Base-by-base conservation (phyloP, 2,797 vertebrate species). In the Rhinichthys osculus region DNA sequence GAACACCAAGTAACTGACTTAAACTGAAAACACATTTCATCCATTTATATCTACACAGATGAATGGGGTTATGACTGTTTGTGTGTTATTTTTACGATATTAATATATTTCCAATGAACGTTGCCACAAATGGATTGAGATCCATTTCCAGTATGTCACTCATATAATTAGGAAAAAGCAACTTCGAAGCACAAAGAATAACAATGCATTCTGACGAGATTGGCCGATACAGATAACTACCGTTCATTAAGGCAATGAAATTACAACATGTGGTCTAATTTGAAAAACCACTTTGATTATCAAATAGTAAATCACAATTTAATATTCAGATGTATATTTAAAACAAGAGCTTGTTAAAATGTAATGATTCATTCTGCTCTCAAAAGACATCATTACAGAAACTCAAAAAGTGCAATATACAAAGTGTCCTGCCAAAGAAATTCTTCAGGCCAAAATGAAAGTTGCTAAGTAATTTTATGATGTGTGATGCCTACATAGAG, bases 11-110 rank as follows among this genome's bases (percentile, higher is more conserved):
- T 69, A 88, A 83, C 67, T 72, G 69, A 27, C 72, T 78, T 42
- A 80, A 82, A 87, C 82, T 84, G 69, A 87, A 90, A 88, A 80
- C 88, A 89, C 52, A 38, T 71, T 86, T 76, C 3, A 40, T 27
- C n/a, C n/a, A 85, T 78, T 88, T 71, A 44, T 59, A 44, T n/a
- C 66, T 52, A 64, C 67, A 77, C 27, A 86, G 38, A n/a, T 79
- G 27, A 13, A 42, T 19, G 79, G 82, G 40, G 44, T 42, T 47
- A 69, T 52, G 33, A 62, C 23, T 40, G 52, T 59, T 80, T 82
- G 69, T 44, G 54, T 27, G n/a, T 23, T 52, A 50, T 81, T 69
- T 74, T 84, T 67, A 79, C 78, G 52, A 54, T 84, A 44, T 47
- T 77, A 57, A 69, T 54, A 44, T 16, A 35, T 84, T 69, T 57